Evolutionary conservation across 1,140 invertebrate genomes (phyloP).

Genomic region (Musca vetustissima): DNA sequence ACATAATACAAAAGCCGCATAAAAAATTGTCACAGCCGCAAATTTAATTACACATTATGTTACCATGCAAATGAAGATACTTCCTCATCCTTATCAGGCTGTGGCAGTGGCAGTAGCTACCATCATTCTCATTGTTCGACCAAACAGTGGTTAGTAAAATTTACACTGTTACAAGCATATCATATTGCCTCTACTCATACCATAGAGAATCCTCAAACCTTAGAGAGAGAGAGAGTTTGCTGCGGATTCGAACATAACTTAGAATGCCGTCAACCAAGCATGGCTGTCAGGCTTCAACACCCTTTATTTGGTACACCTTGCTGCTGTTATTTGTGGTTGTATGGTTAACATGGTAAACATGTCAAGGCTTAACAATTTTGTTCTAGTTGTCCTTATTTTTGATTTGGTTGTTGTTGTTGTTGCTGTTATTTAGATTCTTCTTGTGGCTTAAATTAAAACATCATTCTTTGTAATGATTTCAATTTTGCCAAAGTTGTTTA

Average conservation of each 20-base stretch:
- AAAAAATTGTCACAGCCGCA: constrained; percentile 27
- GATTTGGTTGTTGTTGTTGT: too few species aligned
- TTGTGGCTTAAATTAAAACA: constrained; percentile 11
- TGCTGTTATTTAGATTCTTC: background rate
- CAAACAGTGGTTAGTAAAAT: background rate
- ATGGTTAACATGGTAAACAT: constrained; percentile 23
- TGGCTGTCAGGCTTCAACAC: constrained; percentile 19
- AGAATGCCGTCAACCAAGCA: background rate
- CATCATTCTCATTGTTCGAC: too few species aligned
- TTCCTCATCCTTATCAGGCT: background rate
- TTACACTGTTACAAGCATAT: constrained; percentile 1
- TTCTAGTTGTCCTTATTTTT: too few species aligned
- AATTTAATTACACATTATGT: constrained; percentile 25
- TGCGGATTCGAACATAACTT: too few species aligned
- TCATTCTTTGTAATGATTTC: constrained; percentile 10
- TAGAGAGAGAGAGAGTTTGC: background rate
- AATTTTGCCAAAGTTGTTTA: too few species aligned
- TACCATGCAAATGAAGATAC: constrained; percentile 24
- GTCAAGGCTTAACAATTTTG: constrained; percentile 14
- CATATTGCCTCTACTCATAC: constrained; percentile 4
- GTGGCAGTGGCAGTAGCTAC: background rate
- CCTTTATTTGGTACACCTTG: constrained; percentile 2
- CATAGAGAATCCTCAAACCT: background rate
- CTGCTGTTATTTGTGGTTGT: background rate
- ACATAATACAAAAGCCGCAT: background rate